These are phyloP conservation scores for Osedax fenrisi DNA, from an alignment of 2,888 invertebrate genomes.

Conservation along the genomic window DNA sequence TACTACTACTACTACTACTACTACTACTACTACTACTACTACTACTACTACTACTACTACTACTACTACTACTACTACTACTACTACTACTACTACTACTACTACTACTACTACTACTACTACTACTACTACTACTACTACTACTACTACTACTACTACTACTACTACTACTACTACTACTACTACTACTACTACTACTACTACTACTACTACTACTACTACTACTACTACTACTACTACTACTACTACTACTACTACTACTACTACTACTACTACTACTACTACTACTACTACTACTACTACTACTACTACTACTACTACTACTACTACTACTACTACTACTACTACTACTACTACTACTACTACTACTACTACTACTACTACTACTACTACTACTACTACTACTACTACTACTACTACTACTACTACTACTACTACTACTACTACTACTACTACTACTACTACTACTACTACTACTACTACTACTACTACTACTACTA, in stretches of 20 bases:
- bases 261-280: conserved; percentile 12
- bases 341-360: conserved; percentile 30
- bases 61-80: too few relatives aligned
- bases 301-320: conserved; percentile 28
- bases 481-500: conserved; percentile 27
- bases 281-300: conserved; percentile 25
- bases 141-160: too few relatives aligned
- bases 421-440: conserved; percentile 20
- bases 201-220: too few relatives aligned
- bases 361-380: conserved; percentile 29
- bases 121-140: too few relatives aligned
- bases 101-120: too few relatives aligned
- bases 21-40: too few relatives aligned
- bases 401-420: conserved; percentile 20
- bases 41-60: too few relatives aligned
- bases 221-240: conserved; percentile 26
- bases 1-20: too few relatives aligned
- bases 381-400: conserved; percentile 27
- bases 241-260: conserved; percentile 11
- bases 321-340: conserved; percentile 29
- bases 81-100: too few relatives aligned
- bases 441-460: conserved; percentile 8
- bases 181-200: too few relatives aligned
- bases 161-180: too few relatives aligned
- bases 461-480: conserved; percentile 22